Conservation (phyloP, 2,797 vertebrate species). For the Anomalospiza imberbis region DNA sequence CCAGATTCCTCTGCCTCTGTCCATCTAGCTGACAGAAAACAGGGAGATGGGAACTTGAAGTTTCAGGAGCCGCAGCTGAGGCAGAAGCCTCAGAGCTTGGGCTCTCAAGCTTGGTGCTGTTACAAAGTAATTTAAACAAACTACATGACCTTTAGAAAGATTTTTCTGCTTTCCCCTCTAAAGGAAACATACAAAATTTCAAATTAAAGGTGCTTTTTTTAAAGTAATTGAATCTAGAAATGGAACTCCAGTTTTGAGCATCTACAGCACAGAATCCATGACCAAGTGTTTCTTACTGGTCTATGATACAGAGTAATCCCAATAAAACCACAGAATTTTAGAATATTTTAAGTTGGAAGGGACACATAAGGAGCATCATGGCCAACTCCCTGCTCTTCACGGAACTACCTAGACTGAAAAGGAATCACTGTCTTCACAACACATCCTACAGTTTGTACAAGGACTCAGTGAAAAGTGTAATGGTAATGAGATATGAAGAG, state of each 20-base stretch:
- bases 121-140: neutral
- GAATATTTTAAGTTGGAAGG: neutral
- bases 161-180: neutral
- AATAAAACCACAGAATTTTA: neutral
- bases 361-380: neutral
- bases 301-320: neutral
- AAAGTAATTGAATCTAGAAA: neutral
- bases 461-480: neutral
- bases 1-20: slow-evolving; percentile 26
- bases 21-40: slow-evolving; percentile 4
- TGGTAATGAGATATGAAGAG: neutral
- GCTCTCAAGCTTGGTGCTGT: neutral
- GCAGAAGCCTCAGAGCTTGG: neutral
- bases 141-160: neutral
- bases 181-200: neutral
- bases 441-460: neutral
- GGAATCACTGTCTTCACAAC: neutral
- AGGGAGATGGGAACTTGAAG: neutral
- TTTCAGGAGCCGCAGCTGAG: neutral
- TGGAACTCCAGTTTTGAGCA: neutral
- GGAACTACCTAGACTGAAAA: neutral
- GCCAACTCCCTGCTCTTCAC: neutral
- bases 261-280: neutral
- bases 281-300: neutral
- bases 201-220: neutral